phyloP scores from a whole-genome alignment of 2,888 invertebrate species.

The Caenorhabditis virilis region DNA sequence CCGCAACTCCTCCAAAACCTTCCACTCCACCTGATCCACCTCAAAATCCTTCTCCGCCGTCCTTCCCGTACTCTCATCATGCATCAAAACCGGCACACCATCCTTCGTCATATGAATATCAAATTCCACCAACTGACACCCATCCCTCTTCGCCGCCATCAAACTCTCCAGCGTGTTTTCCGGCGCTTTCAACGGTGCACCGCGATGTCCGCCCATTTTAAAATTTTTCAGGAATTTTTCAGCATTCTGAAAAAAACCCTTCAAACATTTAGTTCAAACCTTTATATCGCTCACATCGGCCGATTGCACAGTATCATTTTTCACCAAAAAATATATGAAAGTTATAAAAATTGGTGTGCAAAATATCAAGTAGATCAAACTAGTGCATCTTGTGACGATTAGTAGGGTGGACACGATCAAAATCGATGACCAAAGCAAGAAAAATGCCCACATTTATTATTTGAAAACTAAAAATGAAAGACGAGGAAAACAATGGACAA shows the following conservation, averaged over 20 bases:
- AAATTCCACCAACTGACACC: constrained; percentile 46
- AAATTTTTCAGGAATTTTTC: constrained; percentile 37
- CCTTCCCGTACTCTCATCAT: constrained; percentile 43
- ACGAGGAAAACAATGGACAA: too few relatives aligned
- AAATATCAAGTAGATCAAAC: constrained; percentile 23
- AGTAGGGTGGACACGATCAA: constrained; percentile 10
- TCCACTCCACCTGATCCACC: constrained; percentile 18
- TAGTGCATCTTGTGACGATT: constrained; percentile 22
- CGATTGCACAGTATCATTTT: constrained; percentile 15
- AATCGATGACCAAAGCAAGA: constrained; percentile 20
- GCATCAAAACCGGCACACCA: constrained; percentile 40
- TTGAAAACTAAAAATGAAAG: background rate
- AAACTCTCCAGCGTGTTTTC: constrained; percentile 43
- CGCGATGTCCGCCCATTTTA: constrained; percentile 48
- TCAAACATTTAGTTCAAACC: too few relatives aligned
- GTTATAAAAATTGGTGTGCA: constrained; percentile 20
- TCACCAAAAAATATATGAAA: constrained; percentile 19
- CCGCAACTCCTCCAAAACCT: constrained; percentile 10
- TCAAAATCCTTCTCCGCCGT: constrained; percentile 10
- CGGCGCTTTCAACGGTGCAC: constrained; percentile 39
- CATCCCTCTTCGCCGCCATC: constrained; percentile 34
- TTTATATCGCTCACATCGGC: background rate
- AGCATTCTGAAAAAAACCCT: constrained; percentile 15
- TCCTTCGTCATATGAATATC: constrained; percentile 46
- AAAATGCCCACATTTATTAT: constrained; percentile 26